Evolutionary conservation across 1,140 invertebrate species (phyloP).

Genomic region (Drosophila nigrodunni): DNA sequence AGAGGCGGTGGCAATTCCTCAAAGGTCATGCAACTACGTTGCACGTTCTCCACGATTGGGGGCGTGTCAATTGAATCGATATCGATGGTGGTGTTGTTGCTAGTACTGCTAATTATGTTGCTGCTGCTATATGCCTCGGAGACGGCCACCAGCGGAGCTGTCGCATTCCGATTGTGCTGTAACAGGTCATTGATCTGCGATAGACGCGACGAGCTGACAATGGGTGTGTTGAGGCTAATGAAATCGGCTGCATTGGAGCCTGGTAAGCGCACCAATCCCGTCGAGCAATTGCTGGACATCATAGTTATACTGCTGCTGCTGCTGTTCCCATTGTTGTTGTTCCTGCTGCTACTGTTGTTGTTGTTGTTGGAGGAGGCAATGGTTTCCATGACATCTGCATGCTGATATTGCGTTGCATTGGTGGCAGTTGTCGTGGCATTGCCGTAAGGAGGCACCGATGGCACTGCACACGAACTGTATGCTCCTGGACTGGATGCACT

Average conservation of each 20-base stretch:
- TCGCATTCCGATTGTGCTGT: slow-evolving; percentile 81
- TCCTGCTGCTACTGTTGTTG: slow-evolving; percentile 12
- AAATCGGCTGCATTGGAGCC: slow-evolving; percentile 48
- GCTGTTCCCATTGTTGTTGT: slow-evolving; percentile 27
- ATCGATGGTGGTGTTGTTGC: slow-evolving; percentile 31
- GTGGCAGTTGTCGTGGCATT: slow-evolving; percentile 78
- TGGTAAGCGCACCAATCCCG: slow-evolving; percentile 13
- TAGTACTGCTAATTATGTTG: background rate
- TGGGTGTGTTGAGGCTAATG: slow-evolving; percentile 71
- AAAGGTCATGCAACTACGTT: slow-evolving; percentile 68
- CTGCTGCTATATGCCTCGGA: slow-evolving; percentile 57
- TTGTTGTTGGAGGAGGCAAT: slow-evolving; percentile 61
- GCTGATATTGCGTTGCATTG: slow-evolving; percentile 69
- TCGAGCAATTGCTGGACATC: slow-evolving; percentile 35
- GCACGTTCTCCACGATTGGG: slow-evolving; percentile 69
- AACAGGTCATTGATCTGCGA: slow-evolving; percentile 82
- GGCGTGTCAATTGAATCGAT: slow-evolving; percentile 73
- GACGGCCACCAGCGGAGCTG: slow-evolving; percentile 74
- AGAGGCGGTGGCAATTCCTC: slow-evolving; percentile 69
- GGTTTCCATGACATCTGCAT: slow-evolving; percentile 52
- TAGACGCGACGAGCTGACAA: slow-evolving; percentile 74
- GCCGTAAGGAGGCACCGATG: slow-evolving; percentile 74
- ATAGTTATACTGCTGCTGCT: slow-evolving; percentile 28
- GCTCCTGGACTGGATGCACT: slow-evolving; percentile 35
- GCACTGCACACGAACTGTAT: slow-evolving; percentile 78